These are phyloP conservation scores for Lordiphosa clarofinis DNA, from an alignment of 1,140 invertebrate species.

Conservation along the genomic window DNA sequence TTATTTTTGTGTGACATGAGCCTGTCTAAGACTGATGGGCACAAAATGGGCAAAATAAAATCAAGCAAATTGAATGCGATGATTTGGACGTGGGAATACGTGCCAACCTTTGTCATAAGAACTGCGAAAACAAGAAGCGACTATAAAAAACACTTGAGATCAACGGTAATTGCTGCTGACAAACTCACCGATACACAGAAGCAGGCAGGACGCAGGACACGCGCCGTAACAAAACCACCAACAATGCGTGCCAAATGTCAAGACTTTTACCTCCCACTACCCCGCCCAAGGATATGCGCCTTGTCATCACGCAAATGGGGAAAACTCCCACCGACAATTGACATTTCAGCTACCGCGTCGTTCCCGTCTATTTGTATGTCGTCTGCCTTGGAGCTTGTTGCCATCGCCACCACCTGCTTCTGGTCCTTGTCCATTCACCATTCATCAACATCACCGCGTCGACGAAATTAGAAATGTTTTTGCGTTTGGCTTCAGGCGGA, in stretches of 20 bases:
- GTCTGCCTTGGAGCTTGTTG: constrained; percentile 35
- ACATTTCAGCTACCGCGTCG: constrained; percentile 43
- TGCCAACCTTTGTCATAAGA: constrained; percentile 64
- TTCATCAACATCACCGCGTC: constrained; percentile 52
- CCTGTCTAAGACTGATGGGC: constrained; percentile 9
- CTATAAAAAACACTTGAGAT: constrained; percentile 70
- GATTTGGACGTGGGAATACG: constrained; percentile 71
- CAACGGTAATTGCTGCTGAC: constrained; percentile 71
- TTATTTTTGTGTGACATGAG: background rate
- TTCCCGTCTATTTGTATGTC: constrained; percentile 53
- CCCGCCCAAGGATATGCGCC: constrained; percentile 16
- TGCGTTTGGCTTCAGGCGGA: constrained; percentile 45
- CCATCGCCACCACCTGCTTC: constrained; percentile 3
- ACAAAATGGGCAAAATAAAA: constrained; percentile 59
- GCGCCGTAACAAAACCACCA: constrained; percentile 40
- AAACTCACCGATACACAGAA: constrained; percentile 45
- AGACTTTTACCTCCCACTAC: constrained; percentile 18
- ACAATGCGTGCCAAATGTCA: constrained; percentile 47
- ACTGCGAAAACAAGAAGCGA: constrained; percentile 23
- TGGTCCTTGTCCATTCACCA: constrained; percentile 46
- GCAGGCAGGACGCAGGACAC: constrained; percentile 10
- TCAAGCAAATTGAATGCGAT: constrained; percentile 75
- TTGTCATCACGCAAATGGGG: constrained; percentile 39
- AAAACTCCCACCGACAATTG: constrained; percentile 32
- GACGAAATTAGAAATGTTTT: constrained; percentile 66